phyloP scores from a whole-genome alignment of 2,888 invertebrate genomes.

The Diabrotica balteata region DNA sequence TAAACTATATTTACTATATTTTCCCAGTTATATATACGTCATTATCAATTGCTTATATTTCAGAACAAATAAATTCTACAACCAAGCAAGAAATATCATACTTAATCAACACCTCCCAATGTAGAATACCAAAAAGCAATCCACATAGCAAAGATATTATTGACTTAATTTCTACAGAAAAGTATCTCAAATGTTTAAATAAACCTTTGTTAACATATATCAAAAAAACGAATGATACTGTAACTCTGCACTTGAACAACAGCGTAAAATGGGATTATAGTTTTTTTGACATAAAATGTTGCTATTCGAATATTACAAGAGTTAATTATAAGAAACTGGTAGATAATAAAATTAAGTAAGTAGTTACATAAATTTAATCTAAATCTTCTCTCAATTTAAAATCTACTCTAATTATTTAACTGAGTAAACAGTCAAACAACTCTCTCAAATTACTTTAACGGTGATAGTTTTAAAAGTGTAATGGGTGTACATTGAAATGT shows the following conservation, averaged over 20 bases:
- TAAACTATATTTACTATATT: too few species aligned
- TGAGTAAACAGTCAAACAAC: too few species aligned
- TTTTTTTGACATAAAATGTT: too few species aligned
- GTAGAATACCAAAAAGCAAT: conserved; percentile 48
- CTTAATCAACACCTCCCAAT: conserved; percentile 46
- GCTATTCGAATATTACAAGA: too few species aligned
- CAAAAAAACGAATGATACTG: conserved; percentile 36
- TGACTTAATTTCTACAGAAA: conserved; percentile 41
- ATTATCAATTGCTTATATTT: conserved; percentile 4
- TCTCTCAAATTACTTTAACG: too few species aligned
- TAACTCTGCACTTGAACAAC: conserved; percentile 43
- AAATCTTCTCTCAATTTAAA: too few species aligned
- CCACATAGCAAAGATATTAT: conserved; percentile 47
- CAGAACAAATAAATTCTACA: conserved; percentile 14
- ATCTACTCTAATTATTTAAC: too few species aligned
- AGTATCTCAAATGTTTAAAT: conserved; percentile 44
- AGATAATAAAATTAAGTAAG: conserved; percentile 45
- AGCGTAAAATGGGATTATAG: conserved; percentile 39
- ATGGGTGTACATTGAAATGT: too few species aligned
- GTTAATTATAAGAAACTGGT: conserved; percentile 36
- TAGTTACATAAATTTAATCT: background rate
- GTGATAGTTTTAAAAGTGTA: too few species aligned
- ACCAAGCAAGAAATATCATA: conserved; percentile 32
- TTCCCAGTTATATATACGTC: too few species aligned
- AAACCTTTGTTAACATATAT: conserved; percentile 46